These are phyloP conservation scores for Platysternon megacephalum DNA, from an alignment of 2,113 vertebrate species.

Conservation along the genomic window DNA sequence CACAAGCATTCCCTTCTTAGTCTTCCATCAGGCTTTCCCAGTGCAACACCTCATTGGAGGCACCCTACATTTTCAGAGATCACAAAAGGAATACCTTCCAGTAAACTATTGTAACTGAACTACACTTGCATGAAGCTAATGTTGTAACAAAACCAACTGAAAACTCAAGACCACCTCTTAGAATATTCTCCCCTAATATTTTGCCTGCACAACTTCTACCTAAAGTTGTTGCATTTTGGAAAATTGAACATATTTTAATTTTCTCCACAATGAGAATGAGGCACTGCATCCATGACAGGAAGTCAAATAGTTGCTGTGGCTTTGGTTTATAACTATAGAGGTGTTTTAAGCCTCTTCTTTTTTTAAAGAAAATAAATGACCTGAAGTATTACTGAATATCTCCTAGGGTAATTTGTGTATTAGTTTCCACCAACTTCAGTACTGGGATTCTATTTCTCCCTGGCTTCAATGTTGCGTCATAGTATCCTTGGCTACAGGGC, in stretches of 20 bases:
- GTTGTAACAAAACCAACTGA: background rate
- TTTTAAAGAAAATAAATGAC: background rate
- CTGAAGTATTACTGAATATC: background rate
- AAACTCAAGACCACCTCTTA: background rate
- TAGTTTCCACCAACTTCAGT: slow-evolving; percentile 2
- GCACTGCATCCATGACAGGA: background rate
- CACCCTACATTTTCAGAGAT: background rate
- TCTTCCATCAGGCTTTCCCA: background rate
- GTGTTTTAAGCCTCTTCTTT: background rate
- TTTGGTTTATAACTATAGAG: background rate
- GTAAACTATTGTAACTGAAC: background rate
- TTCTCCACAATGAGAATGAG: background rate
- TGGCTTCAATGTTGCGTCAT: slow-evolving; percentile 33
- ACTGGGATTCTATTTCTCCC: background rate
- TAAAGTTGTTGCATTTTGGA: background rate
- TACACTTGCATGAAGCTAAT: background rate
- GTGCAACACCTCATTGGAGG: background rate
- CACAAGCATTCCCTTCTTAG: background rate
- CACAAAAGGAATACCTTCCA: background rate
- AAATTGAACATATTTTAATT: background rate
- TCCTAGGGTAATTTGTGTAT: background rate
- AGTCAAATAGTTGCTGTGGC: background rate
- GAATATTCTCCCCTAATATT: background rate
- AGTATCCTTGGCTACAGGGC: slow-evolving; percentile 54
- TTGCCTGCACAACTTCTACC: background rate